These are phyloP conservation scores for Cyanistes caeruleus DNA, from an alignment of 2,113 vertebrate genomes.

Conservation along the genomic window DNA sequence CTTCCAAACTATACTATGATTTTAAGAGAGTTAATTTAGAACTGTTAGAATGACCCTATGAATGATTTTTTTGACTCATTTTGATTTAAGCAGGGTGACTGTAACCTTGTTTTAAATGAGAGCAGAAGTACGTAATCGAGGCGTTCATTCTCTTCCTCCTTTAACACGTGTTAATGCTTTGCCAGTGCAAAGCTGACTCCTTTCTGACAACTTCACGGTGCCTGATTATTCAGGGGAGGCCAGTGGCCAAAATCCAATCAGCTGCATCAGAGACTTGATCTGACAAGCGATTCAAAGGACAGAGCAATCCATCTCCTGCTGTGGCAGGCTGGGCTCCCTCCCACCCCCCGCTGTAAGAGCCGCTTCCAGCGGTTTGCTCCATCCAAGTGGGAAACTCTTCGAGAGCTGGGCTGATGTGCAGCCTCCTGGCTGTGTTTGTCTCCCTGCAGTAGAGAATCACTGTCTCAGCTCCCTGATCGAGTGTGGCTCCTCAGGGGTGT, in stretches of 20 bases:
- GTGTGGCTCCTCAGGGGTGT: conserved; percentile 66
- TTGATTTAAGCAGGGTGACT: neutral
- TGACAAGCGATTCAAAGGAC: neutral
- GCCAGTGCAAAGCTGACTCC: neutral
- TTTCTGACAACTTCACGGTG: neutral
- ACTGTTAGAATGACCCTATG: neutral
- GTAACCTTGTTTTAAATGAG: neutral
- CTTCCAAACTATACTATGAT: neutral
- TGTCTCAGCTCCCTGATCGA: conserved; percentile 48
- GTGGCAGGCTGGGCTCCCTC: neutral
- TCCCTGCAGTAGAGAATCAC: conserved; percentile 25
- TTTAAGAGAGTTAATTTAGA: neutral
- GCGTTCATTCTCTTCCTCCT: neutral
- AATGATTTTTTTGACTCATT: neutral
- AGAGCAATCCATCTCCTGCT: neutral
- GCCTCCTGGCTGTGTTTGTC: neutral
- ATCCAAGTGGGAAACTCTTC: neutral
- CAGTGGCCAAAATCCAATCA: neutral
- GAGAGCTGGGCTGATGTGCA: neutral
- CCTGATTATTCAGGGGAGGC: neutral
- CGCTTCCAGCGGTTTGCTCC: neutral
- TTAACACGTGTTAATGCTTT: neutral
- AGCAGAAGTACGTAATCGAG: neutral
- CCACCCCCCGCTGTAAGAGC: neutral
- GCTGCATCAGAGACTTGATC: neutral